Evolutionary conservation across 2,888 invertebrate species (phyloP).

Genomic region (Melipona beecheii): DNA sequence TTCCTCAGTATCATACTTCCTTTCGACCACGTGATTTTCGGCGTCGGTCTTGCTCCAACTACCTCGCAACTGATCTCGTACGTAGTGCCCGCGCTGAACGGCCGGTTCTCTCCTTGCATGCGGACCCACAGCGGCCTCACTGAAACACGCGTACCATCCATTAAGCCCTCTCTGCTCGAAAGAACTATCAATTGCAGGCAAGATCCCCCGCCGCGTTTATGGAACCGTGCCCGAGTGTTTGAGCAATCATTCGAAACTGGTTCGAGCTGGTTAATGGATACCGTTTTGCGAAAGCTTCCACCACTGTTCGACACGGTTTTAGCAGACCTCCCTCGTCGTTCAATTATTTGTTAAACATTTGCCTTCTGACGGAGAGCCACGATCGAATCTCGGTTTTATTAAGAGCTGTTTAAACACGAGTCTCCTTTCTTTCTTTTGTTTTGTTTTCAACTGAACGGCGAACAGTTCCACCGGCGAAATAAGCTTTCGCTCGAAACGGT

Average conservation of each 20-base stretch:
- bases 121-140: slow-evolving; percentile 90
- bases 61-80: slow-evolving; percentile 91
- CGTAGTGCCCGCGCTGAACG: slow-evolving; percentile 89
- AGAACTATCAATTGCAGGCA: slow-evolving; percentile 1
- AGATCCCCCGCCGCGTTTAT: background rate
- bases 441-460: too few relatives aligned
- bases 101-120: slow-evolving; percentile 89
- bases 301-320: background rate
- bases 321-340: background rate
- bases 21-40: slow-evolving; percentile 92
- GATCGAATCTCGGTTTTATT: slow-evolving; percentile 5
- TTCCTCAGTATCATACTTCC: slow-evolving; percentile 89
- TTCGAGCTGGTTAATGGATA: slow-evolving; percentile 29
- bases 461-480: background rate
- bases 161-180: slow-evolving; percentile 29
- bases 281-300: background rate
- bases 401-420: slow-evolving; percentile 14
- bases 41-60: slow-evolving; percentile 90
- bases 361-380: background rate
- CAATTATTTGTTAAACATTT: slow-evolving; percentile 28
- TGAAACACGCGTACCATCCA: slow-evolving; percentile 82
- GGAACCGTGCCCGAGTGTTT: slow-evolving; percentile 14
- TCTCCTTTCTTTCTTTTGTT: background rate
- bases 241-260: slow-evolving; percentile 34
- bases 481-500: slow-evolving; percentile 5